Percentiles rank a stretch among this genome's conserved stretches.
Conservation (phyloP, 2,888 invertebrate genomes). For the Antheraea yamamai region DNA sequence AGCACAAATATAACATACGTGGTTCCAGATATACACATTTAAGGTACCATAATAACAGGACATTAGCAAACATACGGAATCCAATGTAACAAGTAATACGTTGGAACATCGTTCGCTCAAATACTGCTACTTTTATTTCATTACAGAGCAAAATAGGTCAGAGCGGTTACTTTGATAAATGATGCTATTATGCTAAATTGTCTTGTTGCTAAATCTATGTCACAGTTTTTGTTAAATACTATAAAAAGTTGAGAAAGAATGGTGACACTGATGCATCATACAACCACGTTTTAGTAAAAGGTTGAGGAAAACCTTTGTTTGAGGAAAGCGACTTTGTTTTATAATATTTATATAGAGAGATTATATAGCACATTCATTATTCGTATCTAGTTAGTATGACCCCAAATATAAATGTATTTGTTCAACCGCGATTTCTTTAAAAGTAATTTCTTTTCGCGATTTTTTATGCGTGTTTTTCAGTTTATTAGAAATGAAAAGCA, state of each 20-base stretch:
- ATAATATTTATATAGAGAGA: neutral
- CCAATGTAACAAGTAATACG: neutral
- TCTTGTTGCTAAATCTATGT: neutral
- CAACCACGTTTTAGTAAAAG: neutral
- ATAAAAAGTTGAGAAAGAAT: neutral
- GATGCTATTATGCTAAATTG: neutral
- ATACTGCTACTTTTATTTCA: neutral
- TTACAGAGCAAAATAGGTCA: slow-evolving; percentile 2
- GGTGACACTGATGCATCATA: neutral
- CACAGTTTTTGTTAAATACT: neutral
- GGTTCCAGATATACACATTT: neutral
- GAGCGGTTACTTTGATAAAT: slow-evolving; percentile 1
- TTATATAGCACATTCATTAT: neutral
- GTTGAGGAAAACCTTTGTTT: neutral
- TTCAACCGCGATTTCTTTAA: neutral
- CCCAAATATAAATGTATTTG: neutral
- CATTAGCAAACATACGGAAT: neutral
- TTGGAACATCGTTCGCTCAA: neutral
- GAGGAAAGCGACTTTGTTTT: neutral
- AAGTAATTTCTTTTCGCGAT: too few species aligned
- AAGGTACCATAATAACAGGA: neutral
- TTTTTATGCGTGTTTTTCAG: too few species aligned
- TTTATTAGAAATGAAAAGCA: too few species aligned
- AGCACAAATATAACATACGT: too few species aligned
- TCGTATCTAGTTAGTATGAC: neutral